phyloP scores from a whole-genome alignment of 2,797 vertebrate genomes.

The Urosaurus nigricauda region DNA sequence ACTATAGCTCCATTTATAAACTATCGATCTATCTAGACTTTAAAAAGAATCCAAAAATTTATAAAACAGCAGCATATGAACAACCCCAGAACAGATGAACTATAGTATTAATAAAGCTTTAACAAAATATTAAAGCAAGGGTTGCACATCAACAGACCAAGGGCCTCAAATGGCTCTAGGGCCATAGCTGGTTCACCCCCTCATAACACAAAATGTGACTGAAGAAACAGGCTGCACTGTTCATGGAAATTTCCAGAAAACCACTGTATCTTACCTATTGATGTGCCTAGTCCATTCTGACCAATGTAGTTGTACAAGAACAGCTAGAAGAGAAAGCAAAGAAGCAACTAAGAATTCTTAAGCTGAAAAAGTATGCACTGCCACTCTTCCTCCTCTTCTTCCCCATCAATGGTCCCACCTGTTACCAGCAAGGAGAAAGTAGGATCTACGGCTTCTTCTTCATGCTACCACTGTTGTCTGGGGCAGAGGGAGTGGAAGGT shows the following conservation, averaged over 20 bases:
- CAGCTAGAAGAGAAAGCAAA: constrained; percentile 71
- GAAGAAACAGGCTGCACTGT: not conserved
- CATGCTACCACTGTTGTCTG: not conserved
- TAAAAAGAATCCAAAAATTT: too few species aligned
- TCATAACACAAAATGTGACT: not conserved
- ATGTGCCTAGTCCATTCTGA: constrained; percentile 73
- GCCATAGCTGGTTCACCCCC: not conserved
- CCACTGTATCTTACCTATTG: constrained; percentile 74
- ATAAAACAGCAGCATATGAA: not conserved
- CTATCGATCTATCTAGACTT: not conserved
- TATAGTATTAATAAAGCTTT: not conserved
- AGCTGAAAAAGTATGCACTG: not conserved
- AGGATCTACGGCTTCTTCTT: too few species aligned
- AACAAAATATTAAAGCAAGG: not conserved
- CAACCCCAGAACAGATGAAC: not conserved
- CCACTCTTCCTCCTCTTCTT: too few species aligned
- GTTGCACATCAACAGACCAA: not conserved
- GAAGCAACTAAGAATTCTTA: not conserved
- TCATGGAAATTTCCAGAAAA: not conserved
- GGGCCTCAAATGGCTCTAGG: not conserved
- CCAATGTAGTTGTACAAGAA: constrained; percentile 82
- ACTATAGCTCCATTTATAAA: not conserved
- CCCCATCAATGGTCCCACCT: too few species aligned
- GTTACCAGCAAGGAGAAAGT: too few species aligned
- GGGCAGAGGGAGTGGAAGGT: not conserved